Conservation (phyloP, 2,888 invertebrate species). For the Cheilosia grossa region DNA sequence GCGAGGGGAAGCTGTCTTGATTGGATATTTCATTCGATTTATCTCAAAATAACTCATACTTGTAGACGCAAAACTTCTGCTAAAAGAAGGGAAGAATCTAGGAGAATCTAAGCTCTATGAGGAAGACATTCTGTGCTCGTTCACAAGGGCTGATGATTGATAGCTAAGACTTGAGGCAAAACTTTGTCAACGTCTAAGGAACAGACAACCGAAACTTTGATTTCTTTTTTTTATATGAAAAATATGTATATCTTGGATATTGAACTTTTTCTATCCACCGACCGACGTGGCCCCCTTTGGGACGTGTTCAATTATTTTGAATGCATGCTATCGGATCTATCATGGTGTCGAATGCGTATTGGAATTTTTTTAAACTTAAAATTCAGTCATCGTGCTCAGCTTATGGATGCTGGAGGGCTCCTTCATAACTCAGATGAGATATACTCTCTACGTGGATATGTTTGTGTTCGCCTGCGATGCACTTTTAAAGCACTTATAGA, state of each 20-base stretch:
- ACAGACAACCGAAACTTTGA: conserved; percentile 38
- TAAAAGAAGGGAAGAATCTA: background rate
- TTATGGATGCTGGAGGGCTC: conserved; percentile 1
- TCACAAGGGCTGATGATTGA: conserved; percentile 63
- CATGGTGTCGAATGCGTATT: conserved; percentile 35
- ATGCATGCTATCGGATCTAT: conserved; percentile 52
- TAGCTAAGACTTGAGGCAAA: conserved; percentile 51
- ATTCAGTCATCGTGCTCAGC: conserved; percentile 38
- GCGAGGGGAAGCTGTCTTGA: conserved; percentile 39
- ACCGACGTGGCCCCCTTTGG: conserved; percentile 14
- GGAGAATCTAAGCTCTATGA: conserved; percentile 35
- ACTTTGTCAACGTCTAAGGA: conserved; percentile 62
- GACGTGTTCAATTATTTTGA: conserved; percentile 67
- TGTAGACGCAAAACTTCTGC: conserved; percentile 17
- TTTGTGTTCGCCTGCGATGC: conserved; percentile 12
- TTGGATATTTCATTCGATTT: conserved; percentile 59
- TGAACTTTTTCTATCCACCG: background rate
- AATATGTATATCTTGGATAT: conserved; percentile 33
- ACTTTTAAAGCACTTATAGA: conserved; percentile 6
- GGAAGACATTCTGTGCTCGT: conserved; percentile 30
- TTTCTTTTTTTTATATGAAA: background rate
- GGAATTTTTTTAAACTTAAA: conserved; percentile 32
- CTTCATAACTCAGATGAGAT: conserved; percentile 38
- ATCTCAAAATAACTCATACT: conserved; percentile 35
- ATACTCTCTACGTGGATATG: background rate